These are phyloP conservation scores for Lordiphosa fenestrarum DNA, from an alignment of 2,888 invertebrate genomes.

Conservation along the genomic window DNA sequence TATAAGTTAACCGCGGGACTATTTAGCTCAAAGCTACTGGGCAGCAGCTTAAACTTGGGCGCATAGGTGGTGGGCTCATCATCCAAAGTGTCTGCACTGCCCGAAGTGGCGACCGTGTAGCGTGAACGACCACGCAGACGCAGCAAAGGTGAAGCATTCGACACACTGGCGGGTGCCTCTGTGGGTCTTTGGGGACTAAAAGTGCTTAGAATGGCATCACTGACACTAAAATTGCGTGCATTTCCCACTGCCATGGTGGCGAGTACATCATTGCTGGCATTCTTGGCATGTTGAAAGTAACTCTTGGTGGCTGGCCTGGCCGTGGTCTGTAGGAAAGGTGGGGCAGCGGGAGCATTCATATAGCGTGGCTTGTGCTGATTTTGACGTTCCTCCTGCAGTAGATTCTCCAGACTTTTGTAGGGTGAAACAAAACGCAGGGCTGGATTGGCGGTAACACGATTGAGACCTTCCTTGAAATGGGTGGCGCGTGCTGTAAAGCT, in stretches of 20 bases:
- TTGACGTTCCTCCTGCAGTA: conserved; percentile 79
- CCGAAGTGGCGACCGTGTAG: conserved; percentile 73
- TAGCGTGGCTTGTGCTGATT: conserved; percentile 60
- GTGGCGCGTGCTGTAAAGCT: conserved; percentile 78
- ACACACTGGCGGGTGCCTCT: conserved; percentile 19
- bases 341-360: conserved; percentile 42
- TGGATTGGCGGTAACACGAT: conserved; percentile 75
- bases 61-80: conserved; percentile 79
- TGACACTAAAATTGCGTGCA: conserved; percentile 71
- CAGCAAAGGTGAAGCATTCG: conserved; percentile 4
- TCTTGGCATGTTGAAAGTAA: conserved; percentile 65
- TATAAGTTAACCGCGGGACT: conserved; percentile 28
- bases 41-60: conserved; percentile 70
- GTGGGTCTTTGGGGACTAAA: conserved; percentile 53
- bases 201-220: conserved; percentile 72
- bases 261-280: conserved; percentile 55
- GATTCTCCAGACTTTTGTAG: conserved; percentile 81
- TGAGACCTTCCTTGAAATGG: conserved; percentile 78
- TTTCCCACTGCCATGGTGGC: conserved; percentile 61
- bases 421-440: conserved; percentile 81
- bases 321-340: conserved; percentile 61
- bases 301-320: conserved; percentile 67
- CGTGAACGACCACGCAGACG: conserved; percentile 77
- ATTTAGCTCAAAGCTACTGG: conserved; percentile 39
- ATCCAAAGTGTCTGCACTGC: conserved; percentile 55